A percentile compares a stretch with the other conserved stretches of the same genome.
Evolutionary conservation across 2,888 invertebrate genomes (phyloP).

Genomic region (Leptinotarsa peninsularis): DNA sequence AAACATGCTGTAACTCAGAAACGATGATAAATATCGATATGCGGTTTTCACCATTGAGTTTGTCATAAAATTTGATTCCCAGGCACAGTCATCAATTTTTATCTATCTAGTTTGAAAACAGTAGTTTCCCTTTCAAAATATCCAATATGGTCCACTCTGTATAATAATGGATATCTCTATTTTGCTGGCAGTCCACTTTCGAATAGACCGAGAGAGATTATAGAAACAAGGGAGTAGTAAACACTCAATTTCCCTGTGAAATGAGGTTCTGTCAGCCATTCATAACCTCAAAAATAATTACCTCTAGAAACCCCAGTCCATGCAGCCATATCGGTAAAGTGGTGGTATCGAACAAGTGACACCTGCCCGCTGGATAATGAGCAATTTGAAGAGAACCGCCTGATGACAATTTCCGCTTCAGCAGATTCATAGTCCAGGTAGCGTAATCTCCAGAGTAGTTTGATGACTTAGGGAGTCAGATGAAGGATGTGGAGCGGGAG

Average conservation of each 20-base stretch:
- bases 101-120: background rate
- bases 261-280: conserved; percentile 12
- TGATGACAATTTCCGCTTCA: conserved; percentile 8
- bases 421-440: conserved; percentile 4
- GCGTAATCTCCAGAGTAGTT: background rate
- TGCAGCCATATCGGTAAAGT: background rate
- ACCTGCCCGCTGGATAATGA: conserved; percentile 4
- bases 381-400: conserved; percentile 4
- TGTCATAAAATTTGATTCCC: no score
- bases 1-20: no score
- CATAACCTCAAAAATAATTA: conserved; percentile 12
- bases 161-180: background rate
- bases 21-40: no score
- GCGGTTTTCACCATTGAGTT: no score
- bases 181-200: background rate
- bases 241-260: background rate
- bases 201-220: conserved; percentile 1
- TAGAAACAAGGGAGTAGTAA: background rate
- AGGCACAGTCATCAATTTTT: no score
- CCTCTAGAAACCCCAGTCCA: conserved; percentile 2
- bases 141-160: background rate
- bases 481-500: no score
- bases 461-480: no score
- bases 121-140: background rate
- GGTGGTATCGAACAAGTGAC: conserved; percentile 9